These are phyloP conservation scores for Polyploca ridens DNA, from an alignment of 2,888 invertebrate genomes.

Conservation along the genomic window DNA sequence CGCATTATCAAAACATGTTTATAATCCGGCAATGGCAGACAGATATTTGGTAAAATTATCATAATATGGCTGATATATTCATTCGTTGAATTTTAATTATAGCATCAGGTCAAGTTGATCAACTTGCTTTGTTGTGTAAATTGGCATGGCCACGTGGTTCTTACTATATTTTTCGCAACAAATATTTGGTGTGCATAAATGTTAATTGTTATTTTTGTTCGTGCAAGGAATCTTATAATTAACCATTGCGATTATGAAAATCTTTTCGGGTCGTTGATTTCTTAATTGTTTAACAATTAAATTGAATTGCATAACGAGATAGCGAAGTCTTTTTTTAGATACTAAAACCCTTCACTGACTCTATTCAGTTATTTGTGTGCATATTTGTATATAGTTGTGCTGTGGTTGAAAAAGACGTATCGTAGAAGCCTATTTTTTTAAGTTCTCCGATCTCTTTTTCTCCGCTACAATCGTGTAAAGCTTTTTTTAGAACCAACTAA, in stretches of 20 bases:
- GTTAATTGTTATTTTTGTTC: background rate
- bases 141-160: slow-evolving; percentile 22
- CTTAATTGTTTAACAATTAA: background rate
- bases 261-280: background rate
- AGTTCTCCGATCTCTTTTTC: no score
- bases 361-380: no score
- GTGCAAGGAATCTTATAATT: background rate
- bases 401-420: no score
- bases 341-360: background rate
- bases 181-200: background rate
- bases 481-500: no score
- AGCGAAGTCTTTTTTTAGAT: background rate
- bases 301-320: background rate
- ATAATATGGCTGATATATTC: slow-evolving; percentile 32
- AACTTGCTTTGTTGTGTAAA: slow-evolving; percentile 38
- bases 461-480: no score
- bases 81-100: slow-evolving; percentile 28
- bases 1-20: background rate
- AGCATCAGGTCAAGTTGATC: slow-evolving; percentile 51
- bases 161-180: slow-evolving; percentile 3
- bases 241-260: background rate
- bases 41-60: slow-evolving; percentile 25
- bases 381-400: no score
- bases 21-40: background rate
- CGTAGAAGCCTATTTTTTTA: no score